phyloP scores from a whole-genome alignment of 2,113 vertebrate genomes.

The Catharus bicknelli region DNA sequence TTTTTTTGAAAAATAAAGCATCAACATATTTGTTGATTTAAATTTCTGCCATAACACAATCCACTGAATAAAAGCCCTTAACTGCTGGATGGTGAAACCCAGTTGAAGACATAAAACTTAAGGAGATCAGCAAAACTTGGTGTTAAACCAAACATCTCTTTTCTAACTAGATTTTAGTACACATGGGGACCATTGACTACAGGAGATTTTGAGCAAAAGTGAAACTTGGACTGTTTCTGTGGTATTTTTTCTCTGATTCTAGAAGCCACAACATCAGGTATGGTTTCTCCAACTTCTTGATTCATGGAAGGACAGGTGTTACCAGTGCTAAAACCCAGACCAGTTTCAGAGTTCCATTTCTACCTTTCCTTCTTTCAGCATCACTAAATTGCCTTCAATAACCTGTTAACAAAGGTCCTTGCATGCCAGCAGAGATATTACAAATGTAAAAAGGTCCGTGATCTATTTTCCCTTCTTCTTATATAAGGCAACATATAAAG shows the following conservation, averaged over 20 bases:
- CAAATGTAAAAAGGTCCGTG: not conserved
- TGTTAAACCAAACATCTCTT: not conserved
- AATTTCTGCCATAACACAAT: not conserved
- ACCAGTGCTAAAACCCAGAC: not conserved
- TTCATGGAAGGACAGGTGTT: not conserved
- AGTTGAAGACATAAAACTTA: not conserved
- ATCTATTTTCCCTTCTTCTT: not conserved
- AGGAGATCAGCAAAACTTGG: not conserved
- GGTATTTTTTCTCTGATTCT: not conserved
- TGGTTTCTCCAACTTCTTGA: not conserved
- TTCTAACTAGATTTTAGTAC: not conserved
- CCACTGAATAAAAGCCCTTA: not conserved
- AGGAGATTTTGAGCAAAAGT: not conserved
- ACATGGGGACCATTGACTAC: no score
- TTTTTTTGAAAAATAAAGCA: not conserved
- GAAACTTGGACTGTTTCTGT: accelerated
- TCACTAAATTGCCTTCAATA: not conserved
- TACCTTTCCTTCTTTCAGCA: not conserved
- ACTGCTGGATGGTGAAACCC: not conserved
- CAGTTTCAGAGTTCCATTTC: not conserved
- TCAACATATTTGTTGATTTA: not conserved
- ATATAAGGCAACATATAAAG: not conserved
- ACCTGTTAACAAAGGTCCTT: not conserved
- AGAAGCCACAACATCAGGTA: not conserved
- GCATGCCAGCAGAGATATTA: not conserved